These are phyloP conservation scores for Myrmophylax atrothorax DNA, from an alignment of 2,113 vertebrate genomes.

Conservation along the genomic window DNA sequence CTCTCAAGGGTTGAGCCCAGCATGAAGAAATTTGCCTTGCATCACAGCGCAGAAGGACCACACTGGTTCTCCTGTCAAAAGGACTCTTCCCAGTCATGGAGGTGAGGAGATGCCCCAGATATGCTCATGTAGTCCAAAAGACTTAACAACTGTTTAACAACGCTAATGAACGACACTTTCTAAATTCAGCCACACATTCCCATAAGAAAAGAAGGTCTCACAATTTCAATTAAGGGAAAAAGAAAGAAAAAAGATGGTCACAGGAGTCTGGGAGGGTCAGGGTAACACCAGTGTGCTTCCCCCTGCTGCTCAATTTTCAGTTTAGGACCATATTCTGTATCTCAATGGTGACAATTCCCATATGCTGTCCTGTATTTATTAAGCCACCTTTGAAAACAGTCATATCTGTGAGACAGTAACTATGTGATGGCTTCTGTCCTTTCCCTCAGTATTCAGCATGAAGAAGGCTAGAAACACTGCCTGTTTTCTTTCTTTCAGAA, in stretches of 20 bases:
- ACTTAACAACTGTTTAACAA: neutral
- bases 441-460: neutral
- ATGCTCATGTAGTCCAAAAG: neutral
- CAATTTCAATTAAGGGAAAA: neutral
- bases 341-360: neutral
- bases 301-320: neutral
- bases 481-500: neutral
- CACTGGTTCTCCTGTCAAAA: neutral
- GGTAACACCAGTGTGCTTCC: neutral
- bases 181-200: neutral
- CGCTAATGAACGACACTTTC: neutral
- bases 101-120: neutral
- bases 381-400: neutral
- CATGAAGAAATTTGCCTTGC: neutral
- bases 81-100: neutral
- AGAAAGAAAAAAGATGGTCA: neutral
- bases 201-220: neutral
- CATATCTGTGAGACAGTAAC: neutral
- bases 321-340: neutral
- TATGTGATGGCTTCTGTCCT: neutral
- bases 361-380: neutral
- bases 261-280: neutral
- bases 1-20: rapidly evolving
- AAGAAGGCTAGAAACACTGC: neutral
- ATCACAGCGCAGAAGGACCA: neutral